phyloP scores from a whole-genome alignment of 1,140 invertebrate species.

The Pararge aegeria region DNA sequence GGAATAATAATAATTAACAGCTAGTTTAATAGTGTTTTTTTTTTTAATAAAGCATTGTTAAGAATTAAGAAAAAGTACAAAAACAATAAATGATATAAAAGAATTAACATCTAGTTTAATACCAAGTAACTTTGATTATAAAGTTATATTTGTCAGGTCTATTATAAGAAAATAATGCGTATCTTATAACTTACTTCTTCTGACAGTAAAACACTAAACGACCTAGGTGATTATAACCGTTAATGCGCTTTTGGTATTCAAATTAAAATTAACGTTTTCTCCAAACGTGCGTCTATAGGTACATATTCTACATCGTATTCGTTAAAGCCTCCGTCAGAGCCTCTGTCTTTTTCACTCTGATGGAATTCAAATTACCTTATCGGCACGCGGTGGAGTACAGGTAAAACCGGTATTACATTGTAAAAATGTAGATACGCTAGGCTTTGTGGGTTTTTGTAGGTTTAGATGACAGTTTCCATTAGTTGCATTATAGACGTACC shows the following conservation, averaged over 20 bases:
- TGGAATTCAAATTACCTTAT: constrained; percentile 76
- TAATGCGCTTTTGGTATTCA: constrained; percentile 65
- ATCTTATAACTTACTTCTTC: not conserved
- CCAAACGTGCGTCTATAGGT: constrained; percentile 37
- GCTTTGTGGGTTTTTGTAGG: constrained; percentile 42
- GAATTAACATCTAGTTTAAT: no score
- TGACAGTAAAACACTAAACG: not conserved
- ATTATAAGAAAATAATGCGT: no score
- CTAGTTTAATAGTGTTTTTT: not conserved
- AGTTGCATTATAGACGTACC: constrained; percentile 62
- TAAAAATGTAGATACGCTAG: constrained; percentile 45
- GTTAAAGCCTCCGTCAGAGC: constrained; percentile 52
- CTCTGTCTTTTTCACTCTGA: constrained; percentile 70
- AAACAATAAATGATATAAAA: no score
- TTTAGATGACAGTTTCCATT: constrained; percentile 55
- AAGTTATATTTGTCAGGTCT: no score
- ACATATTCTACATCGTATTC: constrained; percentile 27
- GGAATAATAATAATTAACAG: constrained; percentile 21
- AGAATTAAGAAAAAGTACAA: no score
- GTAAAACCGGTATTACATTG: constrained; percentile 70
- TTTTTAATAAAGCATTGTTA: no score
- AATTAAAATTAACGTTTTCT: constrained; percentile 66
- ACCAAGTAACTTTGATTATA: no score
- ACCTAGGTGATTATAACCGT: constrained; percentile 43
- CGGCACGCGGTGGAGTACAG: constrained; percentile 59